phyloP scores from a whole-genome alignment of 2,888 invertebrate species.

The Caenorhabditis sp. region DNA sequence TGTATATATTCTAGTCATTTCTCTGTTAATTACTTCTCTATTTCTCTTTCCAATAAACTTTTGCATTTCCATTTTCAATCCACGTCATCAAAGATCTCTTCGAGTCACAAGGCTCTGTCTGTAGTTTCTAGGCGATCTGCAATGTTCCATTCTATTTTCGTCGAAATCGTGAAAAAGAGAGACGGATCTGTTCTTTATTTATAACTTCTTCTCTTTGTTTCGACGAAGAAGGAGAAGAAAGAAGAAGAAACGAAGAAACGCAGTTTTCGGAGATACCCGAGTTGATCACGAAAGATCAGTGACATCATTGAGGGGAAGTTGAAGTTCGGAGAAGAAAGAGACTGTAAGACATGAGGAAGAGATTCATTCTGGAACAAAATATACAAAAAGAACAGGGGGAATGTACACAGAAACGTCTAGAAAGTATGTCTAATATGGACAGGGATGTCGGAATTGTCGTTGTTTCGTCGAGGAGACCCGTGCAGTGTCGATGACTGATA shows the following conservation, averaged over 20 bases:
- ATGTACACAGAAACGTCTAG: conserved; percentile 41
- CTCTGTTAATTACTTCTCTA: not conserved
- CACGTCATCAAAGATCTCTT: not conserved
- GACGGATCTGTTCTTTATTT: conserved; percentile 4
- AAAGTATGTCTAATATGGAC: conserved; percentile 38
- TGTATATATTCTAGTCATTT: not conserved
- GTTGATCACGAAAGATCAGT: conserved; percentile 45
- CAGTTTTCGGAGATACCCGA: conserved; percentile 27
- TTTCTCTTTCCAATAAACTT: not conserved
- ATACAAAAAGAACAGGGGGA: conserved; percentile 27
- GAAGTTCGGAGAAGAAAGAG: not conserved
- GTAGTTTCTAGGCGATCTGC: not conserved
- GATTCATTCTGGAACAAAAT: conserved; percentile 35
- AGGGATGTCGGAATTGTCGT: conserved; percentile 8
- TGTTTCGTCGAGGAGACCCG: conserved; percentile 35
- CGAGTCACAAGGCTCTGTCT: conserved; percentile 3
- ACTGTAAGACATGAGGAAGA: conserved; percentile 5
- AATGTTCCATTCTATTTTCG: conserved; percentile 7
- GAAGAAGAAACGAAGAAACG: not conserved
- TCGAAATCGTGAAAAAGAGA: too few relatives aligned
- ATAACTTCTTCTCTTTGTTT: conserved; percentile 20
- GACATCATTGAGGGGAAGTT: conserved; percentile 40
- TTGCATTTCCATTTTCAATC: not conserved
- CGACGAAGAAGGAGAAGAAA: conserved; percentile 11
- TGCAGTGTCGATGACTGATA: conserved; percentile 37